Evolutionary conservation across 2,888 invertebrate species (phyloP).

Genomic region (Eurytoma californica): DNA sequence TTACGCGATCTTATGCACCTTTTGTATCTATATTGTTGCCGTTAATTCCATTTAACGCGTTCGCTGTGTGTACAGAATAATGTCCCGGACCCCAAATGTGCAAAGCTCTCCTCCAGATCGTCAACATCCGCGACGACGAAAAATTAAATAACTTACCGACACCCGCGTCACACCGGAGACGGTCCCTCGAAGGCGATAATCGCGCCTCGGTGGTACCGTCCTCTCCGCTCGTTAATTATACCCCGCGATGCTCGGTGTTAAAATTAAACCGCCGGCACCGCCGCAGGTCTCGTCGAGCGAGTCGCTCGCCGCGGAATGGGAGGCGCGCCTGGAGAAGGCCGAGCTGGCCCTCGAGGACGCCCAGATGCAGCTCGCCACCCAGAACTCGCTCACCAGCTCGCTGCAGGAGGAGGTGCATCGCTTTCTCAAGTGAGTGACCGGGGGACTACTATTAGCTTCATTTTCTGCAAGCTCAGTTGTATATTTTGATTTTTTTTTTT

Average conservation of each 20-base stretch:
- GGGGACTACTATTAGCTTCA: too few relatives aligned
- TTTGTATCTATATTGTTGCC: too few relatives aligned
- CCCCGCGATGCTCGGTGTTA: slow-evolving; percentile 13
- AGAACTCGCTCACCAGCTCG: slow-evolving; percentile 61
- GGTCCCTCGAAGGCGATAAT: background rate
- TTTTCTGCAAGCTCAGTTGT: too few relatives aligned
- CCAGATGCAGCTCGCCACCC: slow-evolving; percentile 62
- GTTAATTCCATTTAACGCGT: too few relatives aligned
- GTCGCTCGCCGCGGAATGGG: slow-evolving; percentile 61
- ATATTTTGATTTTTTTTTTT: too few relatives aligned
- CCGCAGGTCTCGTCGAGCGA: slow-evolving; percentile 58
- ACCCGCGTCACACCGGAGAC: background rate
- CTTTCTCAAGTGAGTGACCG: slow-evolving; percentile 62
- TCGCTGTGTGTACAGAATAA: too few relatives aligned
- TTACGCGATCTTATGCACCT: too few relatives aligned
- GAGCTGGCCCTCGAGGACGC: slow-evolving; percentile 63
- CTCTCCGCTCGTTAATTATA: background rate
- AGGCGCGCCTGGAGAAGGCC: slow-evolving; percentile 60
- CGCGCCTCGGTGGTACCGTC: too few relatives aligned
- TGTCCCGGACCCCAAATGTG: background rate
- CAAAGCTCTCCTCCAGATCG: too few relatives aligned
- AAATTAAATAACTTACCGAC: slow-evolving; percentile 40
- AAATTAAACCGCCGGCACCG: slow-evolving; percentile 15
- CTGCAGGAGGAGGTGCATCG: slow-evolving; percentile 63
- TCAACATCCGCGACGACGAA: too few relatives aligned